Evolutionary conservation across 2,113 vertebrate species (phyloP).

Genomic region (Hucho hucho): DNA sequence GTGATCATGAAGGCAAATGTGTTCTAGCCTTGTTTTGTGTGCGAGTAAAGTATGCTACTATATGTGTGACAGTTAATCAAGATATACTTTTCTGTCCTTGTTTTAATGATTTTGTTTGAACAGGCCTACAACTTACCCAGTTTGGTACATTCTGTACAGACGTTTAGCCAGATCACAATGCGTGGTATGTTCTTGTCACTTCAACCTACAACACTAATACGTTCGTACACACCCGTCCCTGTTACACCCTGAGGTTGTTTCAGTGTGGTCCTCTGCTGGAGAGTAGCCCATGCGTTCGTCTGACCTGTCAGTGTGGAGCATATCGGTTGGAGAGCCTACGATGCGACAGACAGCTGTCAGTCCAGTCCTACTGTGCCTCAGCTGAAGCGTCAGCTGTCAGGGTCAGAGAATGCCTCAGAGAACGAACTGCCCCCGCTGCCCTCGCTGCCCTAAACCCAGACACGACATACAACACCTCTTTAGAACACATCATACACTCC

Average conservation of each 20-base stretch:
- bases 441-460: not conserved
- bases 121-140: no score
- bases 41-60: no score
- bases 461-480: not conserved
- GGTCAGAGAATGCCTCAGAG: not conserved
- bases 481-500: not conserved
- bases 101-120: no score
- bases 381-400: not conserved
- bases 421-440: not conserved
- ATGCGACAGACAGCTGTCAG: constrained; percentile 45
- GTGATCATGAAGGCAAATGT: no score
- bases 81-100: no score
- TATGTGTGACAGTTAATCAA: no score
- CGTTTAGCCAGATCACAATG: constrained; percentile 22
- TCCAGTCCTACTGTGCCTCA: constrained; percentile 3
- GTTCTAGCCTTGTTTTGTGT: no score
- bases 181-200: constrained; percentile 17
- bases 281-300: not conserved
- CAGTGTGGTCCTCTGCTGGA: constrained; percentile 17
- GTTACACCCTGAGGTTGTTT: constrained; percentile 9
- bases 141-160: no score
- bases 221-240: not conserved
- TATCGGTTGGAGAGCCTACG: constrained; percentile 38
- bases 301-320: constrained; percentile 6
- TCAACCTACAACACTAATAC: constrained; percentile 4